Evolutionary conservation across 2,888 invertebrate species (phyloP).

Genomic region (Bombylius major): DNA sequence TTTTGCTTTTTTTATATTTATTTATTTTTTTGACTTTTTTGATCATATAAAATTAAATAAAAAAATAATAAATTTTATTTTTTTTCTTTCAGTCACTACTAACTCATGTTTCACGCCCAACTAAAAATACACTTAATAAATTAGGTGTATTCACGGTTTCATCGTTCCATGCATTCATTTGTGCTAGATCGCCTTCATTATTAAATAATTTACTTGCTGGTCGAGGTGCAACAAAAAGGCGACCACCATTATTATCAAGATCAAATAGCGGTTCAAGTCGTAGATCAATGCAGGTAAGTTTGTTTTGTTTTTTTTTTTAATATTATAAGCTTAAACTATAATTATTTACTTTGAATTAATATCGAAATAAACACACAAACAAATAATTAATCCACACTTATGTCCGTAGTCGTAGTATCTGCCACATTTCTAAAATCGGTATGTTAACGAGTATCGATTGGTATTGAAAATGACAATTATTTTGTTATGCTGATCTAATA

Average conservation of each 20-base stretch:
- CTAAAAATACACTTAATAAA: conserved; percentile 88
- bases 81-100: conserved; percentile 67
- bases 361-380: no score
- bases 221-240: conserved; percentile 77
- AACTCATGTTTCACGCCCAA: conserved; percentile 88
- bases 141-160: conserved; percentile 95
- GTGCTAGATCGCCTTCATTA: conserved; percentile 86
- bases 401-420: no score
- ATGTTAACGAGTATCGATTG: no score
- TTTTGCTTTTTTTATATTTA: no score
- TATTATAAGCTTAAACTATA: background rate
- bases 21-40: no score
- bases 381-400: no score
- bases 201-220: conserved; percentile 85
- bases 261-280: conserved; percentile 82
- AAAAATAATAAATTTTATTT: background rate
- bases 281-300: conserved; percentile 66
- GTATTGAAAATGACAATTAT: no score
- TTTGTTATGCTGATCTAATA: no score
- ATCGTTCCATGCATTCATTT: conserved; percentile 95
- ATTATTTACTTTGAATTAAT: background rate
- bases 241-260: conserved; percentile 79
- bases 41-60: no score
- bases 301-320: no score
- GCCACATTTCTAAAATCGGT: no score